Conservation (phyloP, 2,888 invertebrate genomes). For the Mimumesa dahlbomi region DNA sequence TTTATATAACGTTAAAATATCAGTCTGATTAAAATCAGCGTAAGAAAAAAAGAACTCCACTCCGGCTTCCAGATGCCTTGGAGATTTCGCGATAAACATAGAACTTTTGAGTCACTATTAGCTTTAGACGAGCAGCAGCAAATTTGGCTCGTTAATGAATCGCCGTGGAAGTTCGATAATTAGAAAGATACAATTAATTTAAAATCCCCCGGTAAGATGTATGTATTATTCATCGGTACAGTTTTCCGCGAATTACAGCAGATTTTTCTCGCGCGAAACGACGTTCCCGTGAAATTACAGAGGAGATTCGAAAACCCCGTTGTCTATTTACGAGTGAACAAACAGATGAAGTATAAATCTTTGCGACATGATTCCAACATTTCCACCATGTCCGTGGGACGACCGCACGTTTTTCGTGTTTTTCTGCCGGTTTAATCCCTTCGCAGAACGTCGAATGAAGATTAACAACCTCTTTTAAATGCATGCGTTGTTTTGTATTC, state of each 20-base stretch:
- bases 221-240: no score
- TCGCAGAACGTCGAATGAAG: conserved; percentile 53
- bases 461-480: conserved; percentile 65
- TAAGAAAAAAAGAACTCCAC: neutral
- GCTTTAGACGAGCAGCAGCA: neutral
- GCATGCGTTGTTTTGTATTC: conserved; percentile 63
- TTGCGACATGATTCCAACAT: neutral
- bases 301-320: no score
- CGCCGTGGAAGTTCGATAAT: neutral
- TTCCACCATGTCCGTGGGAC: neutral
- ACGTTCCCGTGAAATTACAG: no score
- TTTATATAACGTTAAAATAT: no score
- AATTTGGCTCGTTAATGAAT: neutral
- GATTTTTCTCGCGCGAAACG: no score
- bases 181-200: neutral
- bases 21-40: neutral
- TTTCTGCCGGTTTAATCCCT: conserved; percentile 57
- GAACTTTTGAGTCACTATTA: neutral
- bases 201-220: no score
- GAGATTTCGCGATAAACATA: neutral
- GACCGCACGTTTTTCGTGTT: conserved; percentile 36
- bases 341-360: no score
- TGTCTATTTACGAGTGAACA: no score
- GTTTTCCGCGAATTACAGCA: no score
- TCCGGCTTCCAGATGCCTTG: neutral